Evolutionary conservation across 2,113 vertebrate species (phyloP), one percentile per base, ranked within the genome.

Genomic region (Hyla sarda): DNA sequence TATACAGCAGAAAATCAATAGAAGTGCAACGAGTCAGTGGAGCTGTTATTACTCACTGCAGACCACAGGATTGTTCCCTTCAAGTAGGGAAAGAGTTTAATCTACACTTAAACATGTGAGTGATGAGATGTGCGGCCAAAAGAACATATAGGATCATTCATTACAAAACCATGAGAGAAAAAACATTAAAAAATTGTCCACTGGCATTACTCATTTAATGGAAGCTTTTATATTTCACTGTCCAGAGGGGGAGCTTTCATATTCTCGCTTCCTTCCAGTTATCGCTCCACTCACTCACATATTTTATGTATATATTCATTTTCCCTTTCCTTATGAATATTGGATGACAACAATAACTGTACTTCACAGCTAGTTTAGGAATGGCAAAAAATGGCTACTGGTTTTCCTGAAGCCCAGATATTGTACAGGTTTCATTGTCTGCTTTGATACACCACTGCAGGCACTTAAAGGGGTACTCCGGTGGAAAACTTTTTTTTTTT

Each of bases 11-110:
- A 65, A 81, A 81, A 81, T 65, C 78, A 47, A 81, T 81, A 45
- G 58, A 12, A 81, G 76, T 79, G 76, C 76, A 58, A 16, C 21
- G 52, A 79, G 56, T 81, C 78, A 81, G 78, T 47, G 56, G 56
- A 81, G 56, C 78, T 19, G 78, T 65, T 62, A 81, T 81, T 81
- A 81, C 21, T 79, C 76, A 79, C 54, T 79, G 52, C 76, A 79
- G 76, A 56, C 76, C 50, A 79, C 76, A 79, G 50, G 52, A 79
- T 79, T 79, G 76, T 34, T 79, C 50, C 76, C 19, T 79, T 79
- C 76, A 79, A 58, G 76, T 14, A 60, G 32, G 77, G 54, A 80
- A 80, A 80, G 54, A 41, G 77, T 80, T 80, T 60, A 80, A 80
- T 80, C 77, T 62, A 80, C 50, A 80, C 77, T 80, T 80, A 80